These are phyloP conservation scores for Belonocnema kinseyi DNA, from an alignment of 1,140 invertebrate species.

Conservation along the genomic window DNA sequence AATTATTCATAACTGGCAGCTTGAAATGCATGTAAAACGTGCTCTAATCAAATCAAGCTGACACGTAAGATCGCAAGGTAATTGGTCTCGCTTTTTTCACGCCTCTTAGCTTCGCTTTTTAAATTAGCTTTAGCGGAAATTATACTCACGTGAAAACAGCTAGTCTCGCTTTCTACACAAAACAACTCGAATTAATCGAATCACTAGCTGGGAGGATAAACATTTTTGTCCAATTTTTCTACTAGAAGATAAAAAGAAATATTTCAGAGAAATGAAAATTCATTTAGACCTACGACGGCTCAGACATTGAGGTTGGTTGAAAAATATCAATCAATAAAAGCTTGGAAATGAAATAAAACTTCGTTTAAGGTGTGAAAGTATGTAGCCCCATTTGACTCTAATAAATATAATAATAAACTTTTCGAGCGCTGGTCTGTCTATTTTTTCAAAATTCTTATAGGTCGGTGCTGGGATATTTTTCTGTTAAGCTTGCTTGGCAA, in stretches of 20 bases:
- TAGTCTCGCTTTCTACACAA: conserved; percentile 2
- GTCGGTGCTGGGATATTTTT: no score
- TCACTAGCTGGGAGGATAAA: neutral
- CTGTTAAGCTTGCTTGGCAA: no score
- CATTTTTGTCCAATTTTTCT: neutral
- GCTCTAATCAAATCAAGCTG: conserved; percentile 3
- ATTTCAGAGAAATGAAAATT: neutral
- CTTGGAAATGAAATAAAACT: no score
- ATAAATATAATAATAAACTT: no score
- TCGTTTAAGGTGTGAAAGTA: no score
- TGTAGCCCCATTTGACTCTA: no score
- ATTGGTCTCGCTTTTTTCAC: conserved; percentile 4
- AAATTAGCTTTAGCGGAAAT: neutral
- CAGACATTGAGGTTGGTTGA: no score
- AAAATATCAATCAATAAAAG: no score
- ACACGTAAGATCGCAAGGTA: conserved; percentile 4
- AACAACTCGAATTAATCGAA: neutral
- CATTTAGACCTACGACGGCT: no score
- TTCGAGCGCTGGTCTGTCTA: no score
- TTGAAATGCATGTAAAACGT: neutral
- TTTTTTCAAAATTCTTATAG: no score
- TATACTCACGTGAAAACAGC: neutral
- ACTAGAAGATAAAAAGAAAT: neutral
- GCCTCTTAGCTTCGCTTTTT: neutral
- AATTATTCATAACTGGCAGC: neutral